These are phyloP conservation scores for Drosophila pseudotakahashii DNA, from an alignment of 2,888 invertebrate species.

Conservation along the genomic window DNA sequence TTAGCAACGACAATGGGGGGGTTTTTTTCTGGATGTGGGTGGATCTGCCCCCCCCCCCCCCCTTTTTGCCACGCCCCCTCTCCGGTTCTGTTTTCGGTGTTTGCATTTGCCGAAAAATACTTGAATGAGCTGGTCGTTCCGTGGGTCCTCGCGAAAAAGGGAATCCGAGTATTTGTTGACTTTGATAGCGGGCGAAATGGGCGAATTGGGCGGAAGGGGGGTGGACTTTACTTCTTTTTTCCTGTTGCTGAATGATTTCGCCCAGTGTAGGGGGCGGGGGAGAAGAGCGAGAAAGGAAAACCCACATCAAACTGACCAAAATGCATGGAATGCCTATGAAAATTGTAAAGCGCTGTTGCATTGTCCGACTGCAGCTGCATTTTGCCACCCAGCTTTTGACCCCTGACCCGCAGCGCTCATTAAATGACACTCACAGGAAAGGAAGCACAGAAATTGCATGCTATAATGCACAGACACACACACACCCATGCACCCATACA, in stretches of 20 bases:
- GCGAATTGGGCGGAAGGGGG: neutral
- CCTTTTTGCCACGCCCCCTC: neutral
- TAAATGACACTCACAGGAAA: conserved; percentile 76
- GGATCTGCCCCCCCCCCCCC: too few relatives aligned
- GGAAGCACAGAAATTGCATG: conserved; percentile 67
- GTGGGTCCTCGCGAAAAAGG: conserved; percentile 6
- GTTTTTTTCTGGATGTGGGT: neutral
- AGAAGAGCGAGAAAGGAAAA: conserved; percentile 57
- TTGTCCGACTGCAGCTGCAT: conserved; percentile 30
- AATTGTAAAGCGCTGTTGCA: conserved; percentile 69
- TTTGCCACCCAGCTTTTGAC: neutral
- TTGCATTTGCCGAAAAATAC: conserved; percentile 56
- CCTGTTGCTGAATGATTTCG: conserved; percentile 15
- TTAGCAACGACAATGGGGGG: conserved; percentile 65
- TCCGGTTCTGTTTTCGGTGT: conserved; percentile 33
- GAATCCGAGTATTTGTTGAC: conserved; percentile 60
- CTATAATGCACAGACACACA: conserved; percentile 69
- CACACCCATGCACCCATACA: too few relatives aligned
- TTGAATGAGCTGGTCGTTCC: conserved; percentile 48
- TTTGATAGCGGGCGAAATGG: conserved; percentile 52
- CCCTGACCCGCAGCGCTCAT: conserved; percentile 69
- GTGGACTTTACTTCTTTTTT: conserved; percentile 6
- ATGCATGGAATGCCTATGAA: conserved; percentile 76
- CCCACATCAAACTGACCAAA: conserved; percentile 79
- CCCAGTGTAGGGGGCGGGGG: conserved; percentile 29